phyloP scores from a whole-genome alignment of 64 coral and sea anemone species.

The Porites australiensis region DNA sequence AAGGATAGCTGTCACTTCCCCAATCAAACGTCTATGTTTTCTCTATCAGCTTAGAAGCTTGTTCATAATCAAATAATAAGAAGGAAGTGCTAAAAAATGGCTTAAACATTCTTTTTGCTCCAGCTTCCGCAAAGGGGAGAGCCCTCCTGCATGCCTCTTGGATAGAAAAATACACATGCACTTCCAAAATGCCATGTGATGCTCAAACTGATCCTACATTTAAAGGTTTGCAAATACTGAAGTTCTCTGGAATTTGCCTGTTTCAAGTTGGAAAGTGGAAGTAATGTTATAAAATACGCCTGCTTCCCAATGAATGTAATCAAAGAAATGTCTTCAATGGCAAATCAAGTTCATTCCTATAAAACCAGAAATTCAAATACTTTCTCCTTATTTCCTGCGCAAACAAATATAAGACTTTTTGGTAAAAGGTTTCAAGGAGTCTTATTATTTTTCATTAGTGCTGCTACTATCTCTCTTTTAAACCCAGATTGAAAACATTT shows the following conservation, averaged over 20 bases:
- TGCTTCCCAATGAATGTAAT: background rate
- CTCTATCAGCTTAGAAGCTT: too few relatives aligned
- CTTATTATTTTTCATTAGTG: background rate
- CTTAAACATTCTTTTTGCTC: too few relatives aligned
- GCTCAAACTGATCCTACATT: background rate
- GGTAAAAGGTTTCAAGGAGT: background rate
- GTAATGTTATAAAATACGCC: background rate
- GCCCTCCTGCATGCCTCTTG: too few relatives aligned
- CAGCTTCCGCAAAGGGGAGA: too few relatives aligned
- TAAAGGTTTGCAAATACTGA: background rate
- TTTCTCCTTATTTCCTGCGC: background rate
- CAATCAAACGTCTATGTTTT: too few relatives aligned
- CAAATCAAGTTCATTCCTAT: background rate
- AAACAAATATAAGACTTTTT: background rate
- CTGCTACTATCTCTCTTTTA: background rate
- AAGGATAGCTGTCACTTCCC: too few relatives aligned
- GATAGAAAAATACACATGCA: too few relatives aligned
- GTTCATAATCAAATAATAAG: too few relatives aligned
- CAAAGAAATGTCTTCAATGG: background rate
- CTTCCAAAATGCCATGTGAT: too few relatives aligned
- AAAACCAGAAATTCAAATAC: background rate
- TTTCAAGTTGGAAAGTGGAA: background rate
- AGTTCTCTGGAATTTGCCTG: background rate
- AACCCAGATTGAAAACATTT: background rate
- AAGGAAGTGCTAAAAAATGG: too few relatives aligned